These are phyloP conservation scores for Pygocentrus nattereri DNA, from an alignment of 2,797 vertebrate species.

Conservation along the genomic window DNA sequence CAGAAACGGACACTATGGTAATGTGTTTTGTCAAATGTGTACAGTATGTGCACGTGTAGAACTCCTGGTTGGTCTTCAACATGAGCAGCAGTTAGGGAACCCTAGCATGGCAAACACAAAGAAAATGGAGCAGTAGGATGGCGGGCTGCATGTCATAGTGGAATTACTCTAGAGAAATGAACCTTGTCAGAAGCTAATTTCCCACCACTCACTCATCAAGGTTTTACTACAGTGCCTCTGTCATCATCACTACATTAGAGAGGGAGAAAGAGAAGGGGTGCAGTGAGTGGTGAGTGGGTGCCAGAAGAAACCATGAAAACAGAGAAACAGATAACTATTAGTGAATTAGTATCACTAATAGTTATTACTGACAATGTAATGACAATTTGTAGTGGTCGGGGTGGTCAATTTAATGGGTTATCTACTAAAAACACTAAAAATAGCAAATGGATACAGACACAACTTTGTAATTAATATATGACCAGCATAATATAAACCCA, in stretches of 20 bases:
- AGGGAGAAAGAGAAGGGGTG: background rate
- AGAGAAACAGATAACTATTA: no score
- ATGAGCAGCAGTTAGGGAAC: background rate
- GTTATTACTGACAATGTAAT: background rate
- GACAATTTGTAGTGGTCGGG: background rate
- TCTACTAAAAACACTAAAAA: no score
- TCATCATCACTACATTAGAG: conserved; percentile 35
- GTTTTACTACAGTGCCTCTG: conserved; percentile 21
- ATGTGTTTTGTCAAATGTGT: background rate
- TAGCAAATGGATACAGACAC: background rate
- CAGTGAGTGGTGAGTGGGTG: background rate
- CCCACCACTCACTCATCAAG: conserved; percentile 10
- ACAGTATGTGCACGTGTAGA: background rate
- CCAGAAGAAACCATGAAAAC: background rate
- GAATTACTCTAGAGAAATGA: background rate
- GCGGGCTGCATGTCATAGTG: background rate
- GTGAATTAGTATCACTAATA: background rate
- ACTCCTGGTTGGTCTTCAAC: background rate
- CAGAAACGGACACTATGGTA: background rate
- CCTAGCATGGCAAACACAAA: background rate
- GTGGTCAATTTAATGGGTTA: no score
- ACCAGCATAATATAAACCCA: background rate
- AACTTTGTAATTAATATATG: background rate
- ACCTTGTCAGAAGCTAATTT: conserved; percentile 8
- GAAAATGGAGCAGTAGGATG: background rate